These are phyloP conservation scores for Drosophila multiciliata DNA, from an alignment of 2,888 invertebrate species.

Conservation along the genomic window DNA sequence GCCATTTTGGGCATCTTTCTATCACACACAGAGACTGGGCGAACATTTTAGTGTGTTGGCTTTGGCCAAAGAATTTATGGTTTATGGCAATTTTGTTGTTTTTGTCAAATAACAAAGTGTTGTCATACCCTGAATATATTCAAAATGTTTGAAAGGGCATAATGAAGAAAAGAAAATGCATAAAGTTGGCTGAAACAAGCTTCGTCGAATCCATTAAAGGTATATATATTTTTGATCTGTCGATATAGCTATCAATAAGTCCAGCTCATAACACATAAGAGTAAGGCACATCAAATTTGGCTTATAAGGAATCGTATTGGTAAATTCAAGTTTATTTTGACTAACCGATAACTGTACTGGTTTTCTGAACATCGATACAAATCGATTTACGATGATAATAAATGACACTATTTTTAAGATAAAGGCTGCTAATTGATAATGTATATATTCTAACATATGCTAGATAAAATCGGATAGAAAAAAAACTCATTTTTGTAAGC, in stretches of 20 bases:
- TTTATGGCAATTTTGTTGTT: conserved; percentile 74
- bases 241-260: neutral
- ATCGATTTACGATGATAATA: neutral
- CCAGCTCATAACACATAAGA: neutral
- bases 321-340: neutral
- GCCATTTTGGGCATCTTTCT: conserved; percentile 25
- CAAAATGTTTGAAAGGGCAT: neutral
- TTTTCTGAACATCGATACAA: neutral
- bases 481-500: neutral
- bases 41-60: conserved; percentile 65
- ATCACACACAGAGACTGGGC: conserved; percentile 14
- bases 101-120: conserved; percentile 74
- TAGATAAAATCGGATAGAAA: too few species aligned
- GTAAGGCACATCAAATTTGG: neutral
- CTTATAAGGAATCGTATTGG: neutral
- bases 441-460: neutral
- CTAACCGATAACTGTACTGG: neutral
- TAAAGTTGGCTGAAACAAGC: neutral
- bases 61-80: conserved; percentile 73
- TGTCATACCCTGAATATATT: neutral
- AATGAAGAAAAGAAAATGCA: neutral
- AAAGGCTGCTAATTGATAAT: neutral
- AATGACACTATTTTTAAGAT: neutral
- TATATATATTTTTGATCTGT: neutral
- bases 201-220: neutral